Base-by-base conservation (phyloP, 1,140 invertebrate genomes). In the Eulimnadia texana region DNA sequence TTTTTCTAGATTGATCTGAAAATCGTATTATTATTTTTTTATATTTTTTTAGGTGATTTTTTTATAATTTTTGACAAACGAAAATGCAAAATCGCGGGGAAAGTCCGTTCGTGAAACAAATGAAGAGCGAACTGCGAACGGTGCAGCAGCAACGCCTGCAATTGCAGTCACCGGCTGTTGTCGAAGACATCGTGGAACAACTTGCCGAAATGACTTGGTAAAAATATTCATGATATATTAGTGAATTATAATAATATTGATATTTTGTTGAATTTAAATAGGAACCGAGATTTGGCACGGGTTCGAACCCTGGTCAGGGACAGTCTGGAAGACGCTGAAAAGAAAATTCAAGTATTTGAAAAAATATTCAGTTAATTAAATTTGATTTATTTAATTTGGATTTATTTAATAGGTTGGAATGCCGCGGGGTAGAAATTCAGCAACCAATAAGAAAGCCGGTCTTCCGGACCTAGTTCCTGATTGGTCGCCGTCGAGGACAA, bases 181-280 rank as follows among this genome's bases (percentile, higher is more conserved):
- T 9, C 33, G 6, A 42, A 16, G 33, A 42, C 16, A 6, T 42
- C 6, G 33, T 42, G 6, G 6, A 42, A 33, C 24, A 58, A 28
- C 23, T 24, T 29, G 9, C n/a, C 29, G 20, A 29, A 42, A 58
- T 58, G 55, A 58, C 55, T 58, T 58, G 42, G 55, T 42, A 58
- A 54, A 54, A 54, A 54, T 54, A 54, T 54, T 23, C 52, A 54
- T 54, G 52, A 54, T 54, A n/a, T n/a, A n/a, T n/a, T n/a, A n/a
- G n/a, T n/a, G n/a, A n/a, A n/a, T n/a, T n/a, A n/a, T n/a, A n/a
- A n/a, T n/a, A n/a, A n/a, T n/a, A n/a, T n/a, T n/a, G n/a, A n/a
- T n/a, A n/a, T 42, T 42, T 16, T 42, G 33, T 42, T 9, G 16
- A 42, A 42, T 42, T 42, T 42, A 42, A 9, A 16, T 42, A 9